These are phyloP conservation scores for Brachionus koreanus DNA, from an alignment of 1,140 invertebrate genomes.

Conservation along the genomic window DNA sequence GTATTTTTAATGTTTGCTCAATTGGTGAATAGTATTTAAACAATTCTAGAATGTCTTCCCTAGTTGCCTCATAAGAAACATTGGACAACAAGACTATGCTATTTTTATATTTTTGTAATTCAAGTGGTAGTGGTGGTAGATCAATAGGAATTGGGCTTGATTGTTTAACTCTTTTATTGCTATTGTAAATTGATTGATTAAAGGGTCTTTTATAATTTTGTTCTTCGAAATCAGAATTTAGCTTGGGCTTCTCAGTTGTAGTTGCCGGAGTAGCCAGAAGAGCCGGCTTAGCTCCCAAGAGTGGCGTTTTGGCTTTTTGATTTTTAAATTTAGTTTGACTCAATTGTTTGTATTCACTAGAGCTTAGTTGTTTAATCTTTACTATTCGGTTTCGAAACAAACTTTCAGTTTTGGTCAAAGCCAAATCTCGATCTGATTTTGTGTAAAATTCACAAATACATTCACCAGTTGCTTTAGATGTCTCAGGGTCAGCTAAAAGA, in stretches of 20 bases:
- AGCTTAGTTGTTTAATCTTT: background rate
- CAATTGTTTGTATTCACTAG: background rate
- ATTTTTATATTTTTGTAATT: constrained; percentile 20
- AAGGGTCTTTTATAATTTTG: background rate
- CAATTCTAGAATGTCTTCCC: constrained; percentile 17
- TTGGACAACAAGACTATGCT: constrained; percentile 28
- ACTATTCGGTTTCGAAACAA: background rate
- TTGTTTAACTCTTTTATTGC: background rate
- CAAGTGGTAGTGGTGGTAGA: constrained; percentile 38
- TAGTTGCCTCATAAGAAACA: constrained; percentile 23
- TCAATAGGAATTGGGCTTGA: background rate
- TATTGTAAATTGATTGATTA: background rate
- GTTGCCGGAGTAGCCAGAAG: background rate
- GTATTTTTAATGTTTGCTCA: constrained; percentile 40
- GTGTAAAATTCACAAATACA: constrained; percentile 4
- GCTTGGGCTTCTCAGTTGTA: background rate
- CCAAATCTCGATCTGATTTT: background rate
- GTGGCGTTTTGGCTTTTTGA: background rate
- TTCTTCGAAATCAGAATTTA: background rate
- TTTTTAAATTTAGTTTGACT: background rate
- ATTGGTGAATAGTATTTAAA: constrained; percentile 29
- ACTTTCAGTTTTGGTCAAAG: background rate
- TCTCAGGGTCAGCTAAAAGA: background rate
- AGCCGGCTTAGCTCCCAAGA: background rate
- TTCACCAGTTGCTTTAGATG: background rate